Evolutionary conservation across 2,797 vertebrate species (phyloP), one percentile per base, ranked within the genome.

Genomic region (Lepus townsendii): DNA sequence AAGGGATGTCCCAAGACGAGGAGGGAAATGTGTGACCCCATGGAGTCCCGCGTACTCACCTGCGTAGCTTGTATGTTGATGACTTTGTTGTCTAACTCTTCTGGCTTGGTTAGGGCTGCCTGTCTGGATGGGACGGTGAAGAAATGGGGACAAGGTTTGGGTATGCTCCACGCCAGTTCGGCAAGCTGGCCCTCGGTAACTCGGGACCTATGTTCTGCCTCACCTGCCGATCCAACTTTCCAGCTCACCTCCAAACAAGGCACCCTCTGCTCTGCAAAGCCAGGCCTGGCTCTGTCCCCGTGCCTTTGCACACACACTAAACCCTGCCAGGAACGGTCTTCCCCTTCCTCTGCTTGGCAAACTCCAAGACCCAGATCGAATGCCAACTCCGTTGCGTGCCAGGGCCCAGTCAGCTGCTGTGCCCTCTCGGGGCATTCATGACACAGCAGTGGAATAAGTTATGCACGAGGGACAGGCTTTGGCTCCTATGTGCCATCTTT

Each of bases 41-140:
- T 57, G 83, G 30, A 69, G 69, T 0, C 0, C 0, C 0, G 35
- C 9, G 19, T 5, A 97, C 97, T 0, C 98, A 99, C 99, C 99
- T 99, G 99, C 1, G 98, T 99, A 90, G 99, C 99, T 96, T 99
- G 99, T 78, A 99, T 99, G 97, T 98, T 99, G 98, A 99, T 98
- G 93, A 99, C 98, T 97, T 99, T 99, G 91, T 99, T 99, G 20
- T 98, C 99, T 42, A 99, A 97, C 73, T 99, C 99, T 97, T 99
- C 98, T 2, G 99, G 99, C 96, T 99, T 99, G 75, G 98, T 99
- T 95, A 99, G 96, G 0, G 99, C 98, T 30, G 99, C 99, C 0
- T 99, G 98, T 97, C 99, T 99, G 96, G 75, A 91, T 35, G 91
- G n/a, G 92, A 98, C 32, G 57, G 62, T 27, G 78, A 63, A 97